Base-by-base conservation (phyloP, 2,113 vertebrate genomes). In the Salvelinus namaycush region DNA sequence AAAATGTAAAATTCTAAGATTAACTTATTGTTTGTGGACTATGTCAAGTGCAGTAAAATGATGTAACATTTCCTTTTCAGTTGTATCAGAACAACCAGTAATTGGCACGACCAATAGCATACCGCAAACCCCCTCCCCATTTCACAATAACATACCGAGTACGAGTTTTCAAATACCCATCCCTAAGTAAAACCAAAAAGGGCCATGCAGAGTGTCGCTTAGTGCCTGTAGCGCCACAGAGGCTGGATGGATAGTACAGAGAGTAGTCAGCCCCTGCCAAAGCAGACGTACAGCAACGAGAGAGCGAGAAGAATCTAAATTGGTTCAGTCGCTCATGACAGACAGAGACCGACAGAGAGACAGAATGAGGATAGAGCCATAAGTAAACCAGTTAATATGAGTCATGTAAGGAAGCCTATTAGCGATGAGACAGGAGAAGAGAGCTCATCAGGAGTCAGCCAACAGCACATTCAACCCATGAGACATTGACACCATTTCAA, bases 401-500 rank as follows among this genome's bases (percentile, higher is more conserved):
- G 73, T 72, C 68, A 13, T 77, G 66, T 4, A 31, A 3, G 71
- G 39, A 86, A 77, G 57, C n/a, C 79, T 81, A 72, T 75, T 59
- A 81, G 75, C 76, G 75, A 78, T 3, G 4, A 72, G 60, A 70
- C 68, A 76, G 65, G 11, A 54, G 51, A 64, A 74, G 69, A 75
- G 76, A 72, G n/a, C 74, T 80, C 84, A 82, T 77, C 75, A 79
- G 68, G 81, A 83, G 57, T 76, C 60, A 75, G 74, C 18, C 12
- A 22, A 34, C 54, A 57, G 14, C 54, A 57, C 54, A 20, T 5
- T 20, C n/a, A 22, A 62, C n/a, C 59, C 59, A 57, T 3, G 1
- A 54, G 16, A 54, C 51, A 54, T 18, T 54, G 1, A 54, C 14
- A 54, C 51, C 14, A 54, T 54, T 44, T 44, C 51, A 18, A 54